These are phyloP conservation scores for Myotis yumanensis DNA, from an alignment of 2,113 vertebrate species.

Conservation along the genomic window DNA sequence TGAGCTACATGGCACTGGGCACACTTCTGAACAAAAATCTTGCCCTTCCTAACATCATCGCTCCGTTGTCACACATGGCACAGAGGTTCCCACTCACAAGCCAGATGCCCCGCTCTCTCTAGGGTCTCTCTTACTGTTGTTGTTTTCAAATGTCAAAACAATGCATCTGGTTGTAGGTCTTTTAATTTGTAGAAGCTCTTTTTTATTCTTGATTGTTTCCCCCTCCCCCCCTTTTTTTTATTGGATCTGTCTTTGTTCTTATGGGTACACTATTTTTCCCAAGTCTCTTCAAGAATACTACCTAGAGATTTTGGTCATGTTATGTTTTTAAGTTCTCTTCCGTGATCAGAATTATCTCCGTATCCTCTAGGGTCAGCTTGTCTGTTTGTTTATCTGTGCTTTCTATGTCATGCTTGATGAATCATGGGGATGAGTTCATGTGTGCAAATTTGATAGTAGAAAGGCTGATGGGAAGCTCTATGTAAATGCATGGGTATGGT, in stretches of 20 bases:
- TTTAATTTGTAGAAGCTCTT: not conserved
- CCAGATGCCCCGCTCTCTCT: not conserved
- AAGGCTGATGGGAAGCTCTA: not conserved
- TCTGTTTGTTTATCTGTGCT: not conserved
- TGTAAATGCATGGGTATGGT: not conserved
- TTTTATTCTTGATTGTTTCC: not conserved
- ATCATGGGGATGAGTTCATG: not conserved
- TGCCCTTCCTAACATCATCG: not conserved
- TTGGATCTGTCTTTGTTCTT: not conserved
- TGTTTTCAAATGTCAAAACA: conserved; percentile 12
- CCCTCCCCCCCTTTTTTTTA: not conserved
- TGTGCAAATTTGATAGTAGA: not conserved
- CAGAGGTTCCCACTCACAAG: not conserved
- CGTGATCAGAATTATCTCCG: not conserved
- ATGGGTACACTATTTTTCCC: not conserved
- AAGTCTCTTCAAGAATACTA: not conserved
- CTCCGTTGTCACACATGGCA: no score
- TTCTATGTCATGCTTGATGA: not conserved
- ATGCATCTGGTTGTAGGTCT: not conserved
- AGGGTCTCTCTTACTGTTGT: not conserved
- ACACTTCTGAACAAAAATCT: not conserved
- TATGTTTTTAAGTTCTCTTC: not conserved
- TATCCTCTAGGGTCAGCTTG: not conserved
- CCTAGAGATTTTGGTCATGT: not conserved
- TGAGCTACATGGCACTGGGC: not conserved